Evolutionary conservation across 2,888 invertebrate genomes (phyloP), one percentile per base, ranked within the genome.

Genomic region (Parnassius apollo): DNA sequence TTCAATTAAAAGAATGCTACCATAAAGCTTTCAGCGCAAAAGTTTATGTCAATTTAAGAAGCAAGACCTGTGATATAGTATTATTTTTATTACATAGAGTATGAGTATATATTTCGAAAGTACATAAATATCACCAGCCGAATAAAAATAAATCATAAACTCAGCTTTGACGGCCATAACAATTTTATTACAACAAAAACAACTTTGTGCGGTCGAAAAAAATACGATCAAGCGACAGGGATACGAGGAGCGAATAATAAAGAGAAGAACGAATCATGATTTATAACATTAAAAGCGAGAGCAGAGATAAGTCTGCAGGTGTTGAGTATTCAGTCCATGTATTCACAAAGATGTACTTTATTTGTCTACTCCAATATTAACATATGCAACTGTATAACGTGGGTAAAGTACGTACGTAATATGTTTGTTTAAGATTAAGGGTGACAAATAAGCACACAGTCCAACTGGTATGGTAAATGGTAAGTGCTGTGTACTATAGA

Each of bases 71-170:
- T 25, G 3, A 66, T 63, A 68, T 61, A 71, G 71, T 68, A 68
- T 67, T 68, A 69, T 72, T 69, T 35, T 73, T 72, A 71, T 71
- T 73, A 68, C 68, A 66, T 61, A 62, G 66, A 66, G 18, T 46
- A 51, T 10, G 69, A 54, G 64, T 60, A 69, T 69, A 71, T 69
- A 72, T 70, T 71, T 66, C 65, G 66, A 69, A 66, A 74, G 77
- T 73, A 75, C 74, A 59, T 66, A 69, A 81, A 82, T 81, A 78
- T 79, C 76, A 69, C 72, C 68, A 61, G 68, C 73, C 71, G 71
- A 76, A 83, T 86, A 88, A 86, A 88, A 86, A 88, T 86, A 88
- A 86, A 87, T 85, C 87, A 82, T 85, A 80, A 86, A 86, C 72
- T 82, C 76, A 75, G 74, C 68, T 76, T 69, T 70, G 68, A 72